These are phyloP conservation scores for Falco rusticolus DNA, from an alignment of 2,797 vertebrate genomes.

Conservation along the genomic window DNA sequence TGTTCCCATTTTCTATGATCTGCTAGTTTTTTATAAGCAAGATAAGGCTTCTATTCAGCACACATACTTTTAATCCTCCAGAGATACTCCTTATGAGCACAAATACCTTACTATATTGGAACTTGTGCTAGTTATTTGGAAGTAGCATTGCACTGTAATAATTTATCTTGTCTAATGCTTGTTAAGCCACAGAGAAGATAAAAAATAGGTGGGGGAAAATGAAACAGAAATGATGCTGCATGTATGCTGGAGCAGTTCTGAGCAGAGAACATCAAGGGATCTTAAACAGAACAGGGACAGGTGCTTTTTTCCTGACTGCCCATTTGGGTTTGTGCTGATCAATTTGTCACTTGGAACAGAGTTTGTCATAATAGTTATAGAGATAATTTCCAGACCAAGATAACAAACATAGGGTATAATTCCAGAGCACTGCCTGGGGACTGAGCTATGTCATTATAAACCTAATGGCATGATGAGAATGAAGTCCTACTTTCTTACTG, in stretches of 20 bases:
- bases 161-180: neutral
- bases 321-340: neutral
- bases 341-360: neutral
- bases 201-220: neutral
- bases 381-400: conserved; percentile 19
- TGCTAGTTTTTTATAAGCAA: neutral
- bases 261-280: neutral
- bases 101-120: neutral
- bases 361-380: conserved; percentile 22
- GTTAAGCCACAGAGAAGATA: neutral
- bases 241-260: neutral
- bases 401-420: conserved; percentile 15
- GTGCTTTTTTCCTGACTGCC: neutral
- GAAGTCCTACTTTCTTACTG: conserved; percentile 40
- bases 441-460: conserved; percentile 37
- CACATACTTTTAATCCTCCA: neutral
- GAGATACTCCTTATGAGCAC: neutral
- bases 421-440: neutral
- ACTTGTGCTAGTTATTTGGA: neutral
- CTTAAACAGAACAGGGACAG: neutral
- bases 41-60: neutral
- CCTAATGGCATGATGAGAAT: conserved; percentile 22
- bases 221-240: neutral
- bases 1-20: neutral
- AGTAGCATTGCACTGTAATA: neutral